Base-by-base conservation (phyloP, 2,888 invertebrate species). In the Sinodicranocentrus sp. region DNA sequence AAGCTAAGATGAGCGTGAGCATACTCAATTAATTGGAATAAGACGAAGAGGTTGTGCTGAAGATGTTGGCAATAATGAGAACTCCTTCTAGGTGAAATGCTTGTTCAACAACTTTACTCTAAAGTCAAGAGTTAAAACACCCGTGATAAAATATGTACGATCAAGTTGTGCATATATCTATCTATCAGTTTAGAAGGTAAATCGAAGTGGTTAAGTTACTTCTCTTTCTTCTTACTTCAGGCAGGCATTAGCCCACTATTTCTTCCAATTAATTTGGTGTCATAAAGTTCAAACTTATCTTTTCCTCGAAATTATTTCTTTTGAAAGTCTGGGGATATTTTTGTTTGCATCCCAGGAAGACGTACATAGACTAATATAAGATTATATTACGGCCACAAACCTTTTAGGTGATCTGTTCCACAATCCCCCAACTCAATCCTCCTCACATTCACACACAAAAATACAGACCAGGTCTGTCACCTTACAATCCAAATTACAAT, bases 261-360 rank as follows among this genome's bases (percentile, higher is more conserved):
- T 43, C 13, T 17, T 10, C 65, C 43, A 65, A 65, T 65, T 65
- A 65, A 39, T 21, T 8, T 43, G 65, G 65, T 65, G 65, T 65
- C 65, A 65, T 33, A 65, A 65, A 65, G 43, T 65, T 65, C 21
- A 21, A 65, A 65, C 43, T 21, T 23, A 19, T 19, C 19, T 39
- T 65, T 43, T 13, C 17, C 21, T 19, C 8, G 39, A 21, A 43
- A n/a, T 26, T 65, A 19, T 21, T 33, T 65, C 43, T 33, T 33
- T 39, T 13, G 8, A 43, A 65, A 33, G 10, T 33, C 33, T 33
- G 3, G 10, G 3, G 33, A 33, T n/a, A n/a, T n/a, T n/a, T n/a
- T n/a, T n/a, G n/a, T n/a, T n/a, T n/a, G n/a, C n/a, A n/a, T n/a
- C n/a, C n/a, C n/a, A n/a, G n/a, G n/a, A n/a, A n/a, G n/a, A n/a